Base-by-base conservation (phyloP, 2,797 vertebrate genomes). In the Etheostoma perlongum region DNA sequence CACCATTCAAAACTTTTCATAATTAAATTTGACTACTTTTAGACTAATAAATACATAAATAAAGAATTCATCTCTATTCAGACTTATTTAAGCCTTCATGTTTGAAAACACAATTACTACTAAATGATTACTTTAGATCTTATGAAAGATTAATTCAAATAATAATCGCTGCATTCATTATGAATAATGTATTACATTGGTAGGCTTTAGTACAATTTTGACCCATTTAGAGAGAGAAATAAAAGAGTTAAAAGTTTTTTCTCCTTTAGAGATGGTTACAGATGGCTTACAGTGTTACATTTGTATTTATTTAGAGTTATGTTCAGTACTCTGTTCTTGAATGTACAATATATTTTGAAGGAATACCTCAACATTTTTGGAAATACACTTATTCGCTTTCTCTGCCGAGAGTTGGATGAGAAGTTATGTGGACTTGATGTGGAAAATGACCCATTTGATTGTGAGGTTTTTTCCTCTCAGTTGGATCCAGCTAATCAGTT, bases 401-500 rank as follows among this genome's bases (percentile, higher is more conserved):
- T 6, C 5, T 30, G 30, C 30, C 30, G 5, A 30, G 30, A 30
- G 30, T 30, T 30, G 30, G 4, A 30, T 30, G 5, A 30, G 30
- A 30, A 54, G 4, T 60, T 13, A 10, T 23, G 27, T 61, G 25
- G 27, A 54, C 40, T 8, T 53, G 2, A 42, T n/a, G 16, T 33
- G 40, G 30, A 33, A 10, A 30, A 57, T 58, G 2, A 66, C 48
- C 25, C 21, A 44, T 74, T 30, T 30, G 1, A 30, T 30, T 6
- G 30, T 30, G 30, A 30, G 16, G 52, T 21, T 72, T 21, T 72
- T 12, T 30, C 5, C 30, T 30, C 30, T 30, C 30, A 30, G 30
- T 30, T 30, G 30, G 30, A 6, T 78, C 14, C 18, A 42, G 66
- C 59, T 71, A 58, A 74, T 81, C 46, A 65, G 58, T 62, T 79